A percentile compares a stretch with the other conserved stretches of the same genome.
phyloP scores from a whole-genome alignment of 2,888 invertebrate genomes.

The Lochmaea crataegi region DNA sequence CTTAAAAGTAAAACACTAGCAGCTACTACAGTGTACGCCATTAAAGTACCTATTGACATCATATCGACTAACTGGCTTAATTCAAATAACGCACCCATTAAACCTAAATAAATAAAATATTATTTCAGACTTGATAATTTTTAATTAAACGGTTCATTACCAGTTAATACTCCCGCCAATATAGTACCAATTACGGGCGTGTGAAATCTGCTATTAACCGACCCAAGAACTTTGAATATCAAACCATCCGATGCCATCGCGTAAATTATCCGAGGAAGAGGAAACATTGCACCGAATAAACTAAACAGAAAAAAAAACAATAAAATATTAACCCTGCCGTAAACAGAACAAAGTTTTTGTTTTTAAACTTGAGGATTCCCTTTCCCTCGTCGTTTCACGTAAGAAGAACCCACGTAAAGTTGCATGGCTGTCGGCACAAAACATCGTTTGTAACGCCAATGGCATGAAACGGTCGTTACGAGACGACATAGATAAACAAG shows the following conservation, averaged over 20 bases:
- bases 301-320: conserved; percentile 65
- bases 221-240: conserved; percentile 80
- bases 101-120: conserved; percentile 59
- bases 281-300: conserved; percentile 86
- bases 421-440: too few species aligned
- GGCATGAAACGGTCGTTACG: too few species aligned
- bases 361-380: too few species aligned
- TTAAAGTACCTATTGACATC: conserved; percentile 82
- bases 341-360: too few species aligned
- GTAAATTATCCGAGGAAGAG: conserved; percentile 87
- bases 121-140: not conserved
- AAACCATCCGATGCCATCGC: conserved; percentile 91
- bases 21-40: conserved; percentile 82
- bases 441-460: too few species aligned
- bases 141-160: conserved; percentile 12
- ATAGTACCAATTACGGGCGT: conserved; percentile 70
- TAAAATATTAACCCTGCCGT: too few species aligned
- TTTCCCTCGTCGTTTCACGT: too few species aligned
- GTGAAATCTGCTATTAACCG: conserved; percentile 78
- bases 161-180: conserved; percentile 38
- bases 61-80: conserved; percentile 78
- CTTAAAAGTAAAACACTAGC: conserved; percentile 79
- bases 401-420: too few species aligned
- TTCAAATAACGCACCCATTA: conserved; percentile 78
- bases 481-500: too few species aligned